These are phyloP conservation scores for Lagopus muta DNA, from an alignment of 2,113 vertebrate species.

Conservation along the genomic window DNA sequence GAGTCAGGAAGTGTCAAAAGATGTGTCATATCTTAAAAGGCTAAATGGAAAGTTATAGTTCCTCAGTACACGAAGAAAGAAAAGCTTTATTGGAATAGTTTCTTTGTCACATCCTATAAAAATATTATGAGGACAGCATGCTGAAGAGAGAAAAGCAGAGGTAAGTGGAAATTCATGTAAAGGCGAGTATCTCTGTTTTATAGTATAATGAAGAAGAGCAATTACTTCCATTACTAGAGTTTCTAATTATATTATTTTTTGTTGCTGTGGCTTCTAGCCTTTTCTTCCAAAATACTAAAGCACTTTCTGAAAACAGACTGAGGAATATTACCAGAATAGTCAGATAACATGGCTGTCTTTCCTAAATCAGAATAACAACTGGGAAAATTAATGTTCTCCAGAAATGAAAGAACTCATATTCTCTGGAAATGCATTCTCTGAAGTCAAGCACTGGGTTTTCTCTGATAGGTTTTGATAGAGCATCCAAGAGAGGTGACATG, in stretches of 20 bases:
- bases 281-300: neutral
- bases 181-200: slow-evolving; percentile 26
- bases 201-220: neutral
- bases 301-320: neutral
- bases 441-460: neutral
- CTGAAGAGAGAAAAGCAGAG: slow-evolving; percentile 50
- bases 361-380: neutral
- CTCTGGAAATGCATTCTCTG: neutral
- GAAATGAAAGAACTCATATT: neutral
- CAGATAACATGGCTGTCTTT: neutral
- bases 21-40: slow-evolving; percentile 56
- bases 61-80: slow-evolving; percentile 55
- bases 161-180: slow-evolving; percentile 51
- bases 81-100: slow-evolving; percentile 52
- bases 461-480: neutral
- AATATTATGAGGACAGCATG: slow-evolving; percentile 62
- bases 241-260: neutral
- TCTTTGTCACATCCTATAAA: slow-evolving; percentile 60
- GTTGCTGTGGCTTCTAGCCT: neutral
- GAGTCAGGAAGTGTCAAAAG: slow-evolving; percentile 66
- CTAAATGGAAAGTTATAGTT: slow-evolving; percentile 67
- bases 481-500: fast-evolving
- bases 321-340: neutral
- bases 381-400: neutral
- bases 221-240: neutral